phyloP scores from a whole-genome alignment of 2,797 vertebrate species.

The Parauchenoglanis ngamensis region DNA sequence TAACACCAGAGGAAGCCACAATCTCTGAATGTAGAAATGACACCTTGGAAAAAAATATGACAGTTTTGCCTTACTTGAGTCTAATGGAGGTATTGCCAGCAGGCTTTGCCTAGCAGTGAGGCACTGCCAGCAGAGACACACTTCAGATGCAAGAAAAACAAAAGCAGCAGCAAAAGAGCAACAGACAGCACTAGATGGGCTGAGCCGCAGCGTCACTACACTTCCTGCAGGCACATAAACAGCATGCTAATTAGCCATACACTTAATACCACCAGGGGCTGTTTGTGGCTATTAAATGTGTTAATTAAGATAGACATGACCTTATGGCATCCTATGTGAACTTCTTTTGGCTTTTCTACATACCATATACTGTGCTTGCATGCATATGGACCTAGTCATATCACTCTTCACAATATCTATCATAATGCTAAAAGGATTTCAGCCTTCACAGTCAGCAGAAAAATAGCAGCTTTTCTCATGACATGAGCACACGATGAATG shows the following conservation, averaged over 20 bases:
- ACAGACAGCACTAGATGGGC: conserved; percentile 17
- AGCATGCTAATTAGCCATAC: conserved; percentile 50
- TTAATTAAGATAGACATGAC: conserved; percentile 44
- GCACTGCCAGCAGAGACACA: conserved; percentile 19
- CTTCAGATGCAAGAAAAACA: conserved; percentile 42
- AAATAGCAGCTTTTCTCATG: conserved; percentile 16
- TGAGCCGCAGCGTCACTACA: conserved; percentile 16
- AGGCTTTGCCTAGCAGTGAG: conserved; percentile 20
- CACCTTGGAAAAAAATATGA: conserved; percentile 34
- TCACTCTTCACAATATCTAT: conserved; percentile 1
- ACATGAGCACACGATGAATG: conserved; percentile 14
- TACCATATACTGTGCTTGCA: background rate
- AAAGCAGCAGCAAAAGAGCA: conserved; percentile 31
- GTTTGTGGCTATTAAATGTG: conserved; percentile 54
- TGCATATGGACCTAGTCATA: conserved; percentile 6
- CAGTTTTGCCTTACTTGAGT: conserved; percentile 12
- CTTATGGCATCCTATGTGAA: conserved; percentile 26
- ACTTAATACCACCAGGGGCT: conserved; percentile 53
- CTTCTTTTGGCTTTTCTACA: background rate
- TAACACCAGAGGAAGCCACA: conserved; percentile 32
- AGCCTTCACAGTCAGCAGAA: conserved; percentile 13
- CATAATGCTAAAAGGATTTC: conserved; percentile 7
- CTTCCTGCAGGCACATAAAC: conserved; percentile 50
- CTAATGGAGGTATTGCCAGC: conserved; percentile 38
- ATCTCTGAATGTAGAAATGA: conserved; percentile 33